Evolutionary conservation across 1,140 invertebrate genomes (phyloP), one percentile per base, ranked within the genome.

Genomic region (Sitophilus oryzae): DNA sequence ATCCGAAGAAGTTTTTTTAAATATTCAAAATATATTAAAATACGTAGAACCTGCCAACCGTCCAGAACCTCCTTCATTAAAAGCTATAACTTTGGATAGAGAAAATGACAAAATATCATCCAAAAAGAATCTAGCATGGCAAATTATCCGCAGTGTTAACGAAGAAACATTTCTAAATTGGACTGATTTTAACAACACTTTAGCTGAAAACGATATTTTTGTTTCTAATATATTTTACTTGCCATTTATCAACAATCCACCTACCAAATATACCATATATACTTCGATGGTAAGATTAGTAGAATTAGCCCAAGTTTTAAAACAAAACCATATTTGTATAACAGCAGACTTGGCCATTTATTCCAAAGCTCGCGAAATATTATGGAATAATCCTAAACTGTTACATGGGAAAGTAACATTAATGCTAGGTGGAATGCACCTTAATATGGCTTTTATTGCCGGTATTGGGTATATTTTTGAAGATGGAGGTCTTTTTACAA

Each of bases 391-490:
- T n/a, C n/a, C n/a, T n/a, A n/a, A n/a, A 22, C 22, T 22, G 4
- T 16, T 40, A n/a, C 11, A 2, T 18, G 20, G 15, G 10, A 52
- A 52, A 52, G 49, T 52, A 10, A 52, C 38, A 15, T 10, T 52
- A 22, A 11, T 6, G 20, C 22, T 52, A 5, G 49, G n/a, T n/a
- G n/a, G n/a, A n/a, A n/a, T n/a, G n/a, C n/a, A n/a, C n/a, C n/a
- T n/a, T n/a, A n/a, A n/a, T 6, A 42, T 52, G 49, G 49, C 38
- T 43, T 14, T 52, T 10, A 42, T 52, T 42, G 49, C 38, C 16
- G 43, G 50, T 19, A 43, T 52, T 19, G 50, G 41, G 2, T 9
- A 52, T 52, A 52, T 52, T 30, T 52, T 52, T 45, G 19, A 22
- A 3, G 50, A 52, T 15, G 41, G 50, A n/a, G 50, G 41, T 18